A percentile compares a stretch with the other conserved stretches of the same genome.
Conservation (phyloP, 2,888 invertebrate species). For the Volucella bombylans region DNA sequence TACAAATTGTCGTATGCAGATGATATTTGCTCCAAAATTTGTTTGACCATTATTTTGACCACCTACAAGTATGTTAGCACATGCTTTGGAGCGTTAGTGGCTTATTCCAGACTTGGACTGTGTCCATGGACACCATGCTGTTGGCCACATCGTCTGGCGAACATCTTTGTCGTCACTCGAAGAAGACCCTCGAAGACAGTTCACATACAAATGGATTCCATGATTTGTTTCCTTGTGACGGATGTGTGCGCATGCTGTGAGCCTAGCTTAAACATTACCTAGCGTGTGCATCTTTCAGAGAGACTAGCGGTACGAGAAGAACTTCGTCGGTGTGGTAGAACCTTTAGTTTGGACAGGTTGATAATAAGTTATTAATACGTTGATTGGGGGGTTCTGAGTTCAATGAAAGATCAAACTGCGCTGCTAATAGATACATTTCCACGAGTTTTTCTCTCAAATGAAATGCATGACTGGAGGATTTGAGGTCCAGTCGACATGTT, state of each 20-base stretch:
- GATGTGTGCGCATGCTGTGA: slow-evolving; percentile 62
- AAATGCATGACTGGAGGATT: neutral
- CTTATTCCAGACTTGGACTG: slow-evolving; percentile 47
- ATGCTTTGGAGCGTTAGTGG: slow-evolving; percentile 17
- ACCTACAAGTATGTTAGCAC: slow-evolving; percentile 64
- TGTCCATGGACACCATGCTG: slow-evolving; percentile 59
- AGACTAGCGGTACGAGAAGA: slow-evolving; percentile 21
- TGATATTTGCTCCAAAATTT: slow-evolving; percentile 53
- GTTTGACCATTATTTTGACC: slow-evolving; percentile 53
- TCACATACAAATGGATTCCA: neutral
- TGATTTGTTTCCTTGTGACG: slow-evolving; percentile 41
- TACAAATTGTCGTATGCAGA: slow-evolving; percentile 66
- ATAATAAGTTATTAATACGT: slow-evolving; percentile 68
- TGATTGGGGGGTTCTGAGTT: slow-evolving; percentile 38
- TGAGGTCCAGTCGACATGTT: slow-evolving; percentile 47
- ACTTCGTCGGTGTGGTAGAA: slow-evolving; percentile 23
- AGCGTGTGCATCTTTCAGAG: slow-evolving; percentile 33
- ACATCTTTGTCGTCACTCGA: slow-evolving; percentile 51
- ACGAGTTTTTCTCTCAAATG: slow-evolving; percentile 42
- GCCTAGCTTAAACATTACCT: slow-evolving; percentile 36
- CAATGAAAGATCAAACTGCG: slow-evolving; percentile 69
- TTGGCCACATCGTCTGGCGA: slow-evolving; percentile 53
- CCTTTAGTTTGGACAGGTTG: slow-evolving; percentile 57
- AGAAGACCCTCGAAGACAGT: slow-evolving; percentile 22
- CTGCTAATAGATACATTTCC: slow-evolving; percentile 68